These are phyloP conservation scores for Crypturellus undulatus DNA, from an alignment of 2,113 vertebrate species.

Conservation along the genomic window DNA sequence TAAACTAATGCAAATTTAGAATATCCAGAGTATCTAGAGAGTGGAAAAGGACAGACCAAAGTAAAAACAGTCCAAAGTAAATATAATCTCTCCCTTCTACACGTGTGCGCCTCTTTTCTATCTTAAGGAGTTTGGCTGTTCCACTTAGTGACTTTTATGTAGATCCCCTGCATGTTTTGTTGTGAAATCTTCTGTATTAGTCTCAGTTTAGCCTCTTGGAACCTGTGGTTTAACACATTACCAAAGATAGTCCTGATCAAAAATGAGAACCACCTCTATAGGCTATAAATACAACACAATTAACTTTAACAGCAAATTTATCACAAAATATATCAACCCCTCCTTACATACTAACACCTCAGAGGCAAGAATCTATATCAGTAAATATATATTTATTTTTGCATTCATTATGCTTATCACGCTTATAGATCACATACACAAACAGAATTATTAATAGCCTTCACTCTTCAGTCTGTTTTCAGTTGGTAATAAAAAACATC, in stretches of 20 bases:
- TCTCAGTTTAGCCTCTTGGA: conserved; percentile 72
- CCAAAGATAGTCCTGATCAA: conserved; percentile 67
- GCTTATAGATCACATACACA: neutral
- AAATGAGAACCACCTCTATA: conserved; percentile 68
- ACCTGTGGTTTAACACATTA: conserved; percentile 76
- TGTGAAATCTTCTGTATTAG: conserved; percentile 69
- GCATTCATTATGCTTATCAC: neutral
- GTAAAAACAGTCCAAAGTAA: neutral
- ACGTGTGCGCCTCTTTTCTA: neutral
- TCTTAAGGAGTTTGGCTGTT: conserved; percentile 61
- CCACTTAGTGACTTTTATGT: conserved; percentile 72
- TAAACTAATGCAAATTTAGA: neutral
- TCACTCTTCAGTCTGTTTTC: conserved; percentile 5
- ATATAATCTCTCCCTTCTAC: neutral
- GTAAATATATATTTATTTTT: neutral
- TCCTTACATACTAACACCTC: neutral
- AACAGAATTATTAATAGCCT: conserved; percentile 14
- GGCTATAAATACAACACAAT: conserved; percentile 79
- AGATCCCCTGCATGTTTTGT: conserved; percentile 72
- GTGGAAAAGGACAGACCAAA: neutral
- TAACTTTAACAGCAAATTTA: conserved; percentile 63
- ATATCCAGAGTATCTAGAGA: neutral
- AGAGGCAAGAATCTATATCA: neutral
- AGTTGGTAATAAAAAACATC: neutral
- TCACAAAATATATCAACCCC: conserved; percentile 28